Evolutionary conservation across 2,888 invertebrate genomes (phyloP).

Genomic region (Seladonia tumulorum): DNA sequence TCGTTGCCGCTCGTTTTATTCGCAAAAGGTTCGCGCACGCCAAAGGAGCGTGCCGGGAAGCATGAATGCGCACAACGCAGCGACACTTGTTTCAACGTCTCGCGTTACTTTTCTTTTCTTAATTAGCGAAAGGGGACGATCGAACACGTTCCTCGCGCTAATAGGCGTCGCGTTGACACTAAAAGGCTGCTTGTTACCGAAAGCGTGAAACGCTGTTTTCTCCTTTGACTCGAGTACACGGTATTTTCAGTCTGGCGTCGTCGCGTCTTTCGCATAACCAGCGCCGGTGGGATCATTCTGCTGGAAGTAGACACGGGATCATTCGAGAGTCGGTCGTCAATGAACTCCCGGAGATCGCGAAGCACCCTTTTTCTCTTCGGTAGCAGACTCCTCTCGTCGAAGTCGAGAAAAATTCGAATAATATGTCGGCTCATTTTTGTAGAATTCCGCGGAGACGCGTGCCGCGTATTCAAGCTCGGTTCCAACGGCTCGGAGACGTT

Average conservation of each 20-base stretch:
- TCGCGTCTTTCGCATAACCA: neutral
- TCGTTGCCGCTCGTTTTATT: neutral
- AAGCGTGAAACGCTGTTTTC: neutral
- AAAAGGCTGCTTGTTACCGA: neutral
- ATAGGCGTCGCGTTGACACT: neutral
- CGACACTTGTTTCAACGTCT: neutral
- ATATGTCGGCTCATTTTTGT: too few species aligned
- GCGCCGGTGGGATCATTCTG: too few species aligned
- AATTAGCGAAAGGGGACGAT: neutral
- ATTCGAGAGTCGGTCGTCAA: neutral
- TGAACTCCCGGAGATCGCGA: neutral
- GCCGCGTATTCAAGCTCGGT: too few species aligned
- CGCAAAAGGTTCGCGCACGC: neutral
- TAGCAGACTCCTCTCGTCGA: too few species aligned
- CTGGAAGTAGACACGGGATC: neutral
- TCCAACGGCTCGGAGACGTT: too few species aligned
- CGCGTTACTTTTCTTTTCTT: neutral
- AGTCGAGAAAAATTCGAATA: too few species aligned
- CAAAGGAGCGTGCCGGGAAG: neutral
- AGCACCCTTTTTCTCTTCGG: neutral
- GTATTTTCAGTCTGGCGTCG: neutral
- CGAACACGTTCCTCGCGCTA: constrained; percentile 21
- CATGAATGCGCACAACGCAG: neutral
- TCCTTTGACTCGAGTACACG: neutral
- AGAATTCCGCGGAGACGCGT: too few species aligned